Conservation (phyloP, 2,113 vertebrate genomes). For the Zosterops japonicus region DNA sequence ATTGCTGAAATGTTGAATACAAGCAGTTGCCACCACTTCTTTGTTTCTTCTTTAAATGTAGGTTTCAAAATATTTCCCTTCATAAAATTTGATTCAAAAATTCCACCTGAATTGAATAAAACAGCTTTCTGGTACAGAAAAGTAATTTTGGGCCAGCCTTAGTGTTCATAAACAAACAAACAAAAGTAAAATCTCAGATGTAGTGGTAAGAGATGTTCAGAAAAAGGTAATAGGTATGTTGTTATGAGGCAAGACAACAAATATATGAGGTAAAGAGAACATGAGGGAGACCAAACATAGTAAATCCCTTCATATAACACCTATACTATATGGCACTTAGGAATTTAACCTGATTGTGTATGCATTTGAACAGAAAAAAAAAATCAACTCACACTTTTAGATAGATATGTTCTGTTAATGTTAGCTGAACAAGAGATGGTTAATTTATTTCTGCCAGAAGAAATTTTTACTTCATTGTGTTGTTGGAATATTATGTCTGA, state of each 20-base stretch:
- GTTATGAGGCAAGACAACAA: background rate
- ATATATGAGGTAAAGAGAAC: background rate
- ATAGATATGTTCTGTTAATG: background rate
- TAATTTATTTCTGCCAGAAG: background rate
- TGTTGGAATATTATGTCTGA: background rate
- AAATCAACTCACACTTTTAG: background rate
- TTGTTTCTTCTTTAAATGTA: background rate
- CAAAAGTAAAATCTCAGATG: background rate
- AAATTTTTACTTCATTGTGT: background rate
- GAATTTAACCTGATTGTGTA: background rate
- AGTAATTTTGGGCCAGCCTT: background rate
- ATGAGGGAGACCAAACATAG: background rate
- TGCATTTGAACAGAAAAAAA: background rate
- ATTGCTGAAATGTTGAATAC: background rate
- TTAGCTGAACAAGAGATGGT: background rate
- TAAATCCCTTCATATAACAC: background rate
- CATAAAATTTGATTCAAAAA: background rate
- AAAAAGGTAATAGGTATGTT: background rate
- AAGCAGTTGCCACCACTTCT: background rate
- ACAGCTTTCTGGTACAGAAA: background rate
- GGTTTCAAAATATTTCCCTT: background rate
- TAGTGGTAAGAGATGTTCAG: background rate
- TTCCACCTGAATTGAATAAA: background rate
- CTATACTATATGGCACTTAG: background rate
- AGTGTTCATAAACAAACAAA: background rate